These are phyloP conservation scores for Heliconius congener DNA, from an alignment of 1,140 invertebrate species.

Conservation along the genomic window DNA sequence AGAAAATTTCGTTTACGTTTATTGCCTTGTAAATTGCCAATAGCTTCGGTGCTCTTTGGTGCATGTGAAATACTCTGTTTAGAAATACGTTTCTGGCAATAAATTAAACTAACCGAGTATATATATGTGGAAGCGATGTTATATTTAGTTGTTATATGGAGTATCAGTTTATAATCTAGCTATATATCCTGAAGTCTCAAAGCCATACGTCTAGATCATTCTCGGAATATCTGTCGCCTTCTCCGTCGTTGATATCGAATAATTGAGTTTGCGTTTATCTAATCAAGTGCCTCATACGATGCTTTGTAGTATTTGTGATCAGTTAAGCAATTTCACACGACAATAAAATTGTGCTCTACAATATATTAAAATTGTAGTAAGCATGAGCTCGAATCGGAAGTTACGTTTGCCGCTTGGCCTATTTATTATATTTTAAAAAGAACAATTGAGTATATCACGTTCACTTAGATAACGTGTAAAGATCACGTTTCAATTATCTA, in stretches of 20 bases:
- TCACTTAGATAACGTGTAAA: slow-evolving; percentile 8
- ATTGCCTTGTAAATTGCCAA: slow-evolving; percentile 25
- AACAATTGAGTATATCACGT: background rate
- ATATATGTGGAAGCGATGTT: slow-evolving; percentile 53
- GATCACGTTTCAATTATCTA: slow-evolving; percentile 20
- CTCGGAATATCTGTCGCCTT: slow-evolving; percentile 43
- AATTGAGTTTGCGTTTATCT: slow-evolving; percentile 36
- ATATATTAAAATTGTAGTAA: background rate
- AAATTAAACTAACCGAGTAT: slow-evolving; percentile 28
- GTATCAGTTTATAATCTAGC: slow-evolving; percentile 5
- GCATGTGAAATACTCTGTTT: slow-evolving; percentile 15
- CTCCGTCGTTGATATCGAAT: slow-evolving; percentile 8
- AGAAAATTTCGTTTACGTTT: background rate
- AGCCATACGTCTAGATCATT: slow-evolving; percentile 41
- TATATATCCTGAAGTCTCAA: background rate
- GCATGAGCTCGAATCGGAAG: background rate
- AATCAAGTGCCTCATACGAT: slow-evolving; percentile 33
- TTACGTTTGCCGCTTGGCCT: background rate
- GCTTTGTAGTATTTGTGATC: slow-evolving; percentile 23
- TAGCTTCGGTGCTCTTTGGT: slow-evolving; percentile 20
- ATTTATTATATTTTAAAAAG: slow-evolving; percentile 11
- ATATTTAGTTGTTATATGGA: slow-evolving; percentile 59
- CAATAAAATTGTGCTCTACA: background rate
- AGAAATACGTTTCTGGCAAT: slow-evolving; percentile 21
- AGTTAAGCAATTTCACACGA: slow-evolving; percentile 31